Evolutionary conservation across 2,888 invertebrate species (phyloP).

Genomic region (Orchesellides sinensis): DNA sequence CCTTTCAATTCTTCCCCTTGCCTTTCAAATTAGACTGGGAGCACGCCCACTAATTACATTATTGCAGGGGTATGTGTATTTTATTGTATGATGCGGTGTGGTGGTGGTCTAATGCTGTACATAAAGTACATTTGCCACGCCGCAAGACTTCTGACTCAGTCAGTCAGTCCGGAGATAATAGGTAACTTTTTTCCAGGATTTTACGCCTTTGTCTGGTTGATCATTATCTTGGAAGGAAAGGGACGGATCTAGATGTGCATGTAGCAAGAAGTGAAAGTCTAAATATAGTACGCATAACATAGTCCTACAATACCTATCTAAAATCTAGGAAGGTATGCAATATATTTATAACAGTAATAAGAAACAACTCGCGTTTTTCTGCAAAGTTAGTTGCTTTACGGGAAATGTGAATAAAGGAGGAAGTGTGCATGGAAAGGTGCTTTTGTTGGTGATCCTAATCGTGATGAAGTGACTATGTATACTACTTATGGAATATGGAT

Average conservation of each 20-base stretch:
- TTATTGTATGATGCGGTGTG: no score
- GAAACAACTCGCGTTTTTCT: no score
- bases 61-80: constrained; percentile 13
- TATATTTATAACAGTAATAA: no score
- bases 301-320: no score
- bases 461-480: constrained; percentile 23
- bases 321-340: no score
- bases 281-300: no score
- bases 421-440: constrained; percentile 18
- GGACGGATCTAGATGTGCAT: background rate
- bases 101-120: no score
- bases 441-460: constrained; percentile 27
- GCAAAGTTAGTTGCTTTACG: no score
- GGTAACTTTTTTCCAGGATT: background rate
- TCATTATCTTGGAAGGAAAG: constrained; percentile 33
- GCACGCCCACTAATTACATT: constrained; percentile 63
- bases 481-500: no score
- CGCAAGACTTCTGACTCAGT: no score
- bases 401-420: constrained; percentile 15
- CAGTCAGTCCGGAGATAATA: constrained; percentile 4
- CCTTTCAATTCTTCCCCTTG: constrained; percentile 26
- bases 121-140: no score
- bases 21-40: constrained; percentile 2
- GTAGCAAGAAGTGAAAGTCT: no score
- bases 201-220: constrained; percentile 13